Evolutionary conservation across 2,888 invertebrate species (phyloP).

Genomic region (Diplolepis rosae): DNA sequence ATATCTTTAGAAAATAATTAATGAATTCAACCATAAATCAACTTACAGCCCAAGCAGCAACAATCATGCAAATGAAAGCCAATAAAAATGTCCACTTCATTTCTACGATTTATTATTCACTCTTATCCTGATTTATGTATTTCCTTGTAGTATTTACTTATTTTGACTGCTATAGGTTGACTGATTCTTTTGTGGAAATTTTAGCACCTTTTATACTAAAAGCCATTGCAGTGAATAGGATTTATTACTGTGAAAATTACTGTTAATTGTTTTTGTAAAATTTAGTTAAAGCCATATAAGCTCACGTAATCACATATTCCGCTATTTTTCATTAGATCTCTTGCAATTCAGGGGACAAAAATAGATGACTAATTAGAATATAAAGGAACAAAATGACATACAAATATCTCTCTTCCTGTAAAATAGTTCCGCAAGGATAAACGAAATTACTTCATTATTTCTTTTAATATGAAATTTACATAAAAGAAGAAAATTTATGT

Average conservation of each 20-base stretch:
- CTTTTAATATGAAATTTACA: background rate
- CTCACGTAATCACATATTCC: background rate
- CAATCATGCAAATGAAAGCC: constrained; percentile 1
- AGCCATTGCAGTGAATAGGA: background rate
- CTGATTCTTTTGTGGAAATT: background rate
- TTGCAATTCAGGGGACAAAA: background rate
- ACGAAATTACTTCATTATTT: background rate
- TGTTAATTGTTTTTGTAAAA: background rate
- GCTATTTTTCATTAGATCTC: background rate
- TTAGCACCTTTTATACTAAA: background rate
- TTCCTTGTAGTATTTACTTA: background rate
- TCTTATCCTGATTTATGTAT: background rate
- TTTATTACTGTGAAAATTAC: background rate
- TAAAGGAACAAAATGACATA: background rate
- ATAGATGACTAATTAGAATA: background rate
- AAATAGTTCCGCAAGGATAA: background rate
- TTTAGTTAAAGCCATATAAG: background rate
- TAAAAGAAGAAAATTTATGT: background rate
- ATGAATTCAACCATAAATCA: background rate
- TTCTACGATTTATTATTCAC: constrained; percentile 1
- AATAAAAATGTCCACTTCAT: constrained; percentile 1
- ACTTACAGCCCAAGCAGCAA: background rate
- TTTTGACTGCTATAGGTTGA: background rate
- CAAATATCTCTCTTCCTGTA: background rate
- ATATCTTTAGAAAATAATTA: too few relatives aligned